Evolutionary conservation across 2,113 vertebrate genomes (phyloP).

Genomic region (Taxidea taxus): DNA sequence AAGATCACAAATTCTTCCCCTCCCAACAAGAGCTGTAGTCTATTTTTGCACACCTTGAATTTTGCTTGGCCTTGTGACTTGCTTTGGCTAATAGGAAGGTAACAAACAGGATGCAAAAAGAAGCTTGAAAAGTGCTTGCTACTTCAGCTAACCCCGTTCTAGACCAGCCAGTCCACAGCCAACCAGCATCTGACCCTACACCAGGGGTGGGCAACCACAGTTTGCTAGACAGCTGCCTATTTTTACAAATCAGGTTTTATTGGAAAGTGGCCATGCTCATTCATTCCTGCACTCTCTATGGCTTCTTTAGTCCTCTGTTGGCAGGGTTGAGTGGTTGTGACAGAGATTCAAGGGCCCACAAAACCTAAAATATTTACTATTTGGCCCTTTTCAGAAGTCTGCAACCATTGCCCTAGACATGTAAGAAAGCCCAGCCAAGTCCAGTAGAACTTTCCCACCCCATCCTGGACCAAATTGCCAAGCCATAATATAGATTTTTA

Average conservation of each 20-base stretch:
- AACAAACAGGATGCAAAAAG: neutral
- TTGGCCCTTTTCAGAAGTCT: neutral
- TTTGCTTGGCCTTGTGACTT: neutral
- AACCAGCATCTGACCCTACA: neutral
- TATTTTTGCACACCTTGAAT: neutral
- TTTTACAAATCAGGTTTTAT: conserved; percentile 25
- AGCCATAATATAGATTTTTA: neutral
- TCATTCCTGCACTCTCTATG: neutral
- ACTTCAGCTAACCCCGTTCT: neutral
- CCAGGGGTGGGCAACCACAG: neutral
- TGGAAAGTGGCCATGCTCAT: neutral
- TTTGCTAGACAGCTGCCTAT: neutral
- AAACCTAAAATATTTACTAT: neutral
- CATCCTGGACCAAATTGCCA: neutral
- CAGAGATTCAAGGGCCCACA: neutral
- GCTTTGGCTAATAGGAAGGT: neutral
- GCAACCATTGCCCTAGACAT: neutral
- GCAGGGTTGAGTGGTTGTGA: neutral
- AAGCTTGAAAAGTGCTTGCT: neutral
- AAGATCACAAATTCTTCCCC: neutral
- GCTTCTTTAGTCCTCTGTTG: neutral
- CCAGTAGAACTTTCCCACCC: neutral
- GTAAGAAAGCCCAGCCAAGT: neutral
- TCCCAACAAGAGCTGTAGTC: neutral
- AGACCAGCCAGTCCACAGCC: neutral